A percentile compares a stretch with the other conserved stretches of the same genome.
phyloP scores from a whole-genome alignment of 2,113 vertebrate genomes.

The Malurus alboscapulatus region DNA sequence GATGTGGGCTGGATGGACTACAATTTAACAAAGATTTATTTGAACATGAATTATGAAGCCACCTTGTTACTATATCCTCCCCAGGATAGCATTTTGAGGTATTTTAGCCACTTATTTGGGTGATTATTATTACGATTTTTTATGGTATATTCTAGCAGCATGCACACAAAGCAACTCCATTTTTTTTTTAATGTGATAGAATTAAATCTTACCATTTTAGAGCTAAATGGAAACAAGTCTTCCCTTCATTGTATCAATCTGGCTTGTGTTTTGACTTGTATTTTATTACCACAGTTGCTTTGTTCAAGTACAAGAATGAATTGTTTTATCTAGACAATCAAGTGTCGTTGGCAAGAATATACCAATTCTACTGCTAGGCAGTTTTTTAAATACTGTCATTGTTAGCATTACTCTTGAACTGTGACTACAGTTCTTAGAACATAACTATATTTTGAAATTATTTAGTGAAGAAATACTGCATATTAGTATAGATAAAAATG shows the following conservation, averaged over 20 bases:
- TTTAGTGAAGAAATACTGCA: rapidly evolving
- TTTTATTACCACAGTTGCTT: background rate
- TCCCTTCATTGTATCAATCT: background rate
- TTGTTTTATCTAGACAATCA: background rate
- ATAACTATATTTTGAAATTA: background rate
- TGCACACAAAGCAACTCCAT: background rate
- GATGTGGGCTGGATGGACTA: background rate
- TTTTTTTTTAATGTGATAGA: background rate
- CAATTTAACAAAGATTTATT: background rate
- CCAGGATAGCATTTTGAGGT: background rate
- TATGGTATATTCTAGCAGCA: background rate
- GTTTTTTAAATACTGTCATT: background rate
- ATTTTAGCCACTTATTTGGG: background rate
- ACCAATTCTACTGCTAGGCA: background rate
- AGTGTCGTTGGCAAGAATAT: background rate
- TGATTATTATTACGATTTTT: background rate
- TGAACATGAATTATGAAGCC: background rate
- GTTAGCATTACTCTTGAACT: background rate
- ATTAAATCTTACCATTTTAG: background rate
- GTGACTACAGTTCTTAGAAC: background rate
- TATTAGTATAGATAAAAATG: background rate
- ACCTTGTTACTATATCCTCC: background rate
- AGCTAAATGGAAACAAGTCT: background rate
- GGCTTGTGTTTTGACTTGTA: background rate
- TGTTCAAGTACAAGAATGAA: background rate